Base-by-base conservation (phyloP, 2,113 vertebrate genomes). In the Phalacrocorax carbo region DNA sequence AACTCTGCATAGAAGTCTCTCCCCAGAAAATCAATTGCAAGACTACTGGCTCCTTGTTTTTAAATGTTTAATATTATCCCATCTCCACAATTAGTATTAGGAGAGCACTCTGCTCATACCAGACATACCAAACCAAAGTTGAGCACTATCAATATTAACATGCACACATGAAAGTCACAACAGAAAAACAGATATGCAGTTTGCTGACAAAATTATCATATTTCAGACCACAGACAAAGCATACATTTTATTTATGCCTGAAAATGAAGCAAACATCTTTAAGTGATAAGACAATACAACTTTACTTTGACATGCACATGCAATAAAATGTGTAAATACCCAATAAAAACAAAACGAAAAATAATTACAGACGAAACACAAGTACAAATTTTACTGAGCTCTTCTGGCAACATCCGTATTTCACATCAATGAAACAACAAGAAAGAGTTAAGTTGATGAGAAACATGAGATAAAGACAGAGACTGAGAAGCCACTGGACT, bases 11-110 rank as follows among this genome's bases (percentile, higher is more conserved):
- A 85, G 55, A 87, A 65, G 57, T 58, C 57, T 91, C 69, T 90
- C 77, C 86, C 64, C 73, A 80, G 73, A 97, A 96, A 95, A 96
- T 95, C 95, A 89, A 94, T 96, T 54, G 82, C 85, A 64, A 90
- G 94, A 96, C 84, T 82, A 65, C 93, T 93, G 96, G 89, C 95
- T 95, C 94, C 95, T 88, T 58, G 54, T 91, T 80, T 95, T 73
- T 95, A 95, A 97, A 94, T 96, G 89, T 96, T 97, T 97, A 94
- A 94, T 95, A 95, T 80, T 73, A 91, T 81, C 66, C 58, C 66
- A 83, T 75, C 82, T 55, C 75, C 91, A 88, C 71, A 96, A 96
- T 93, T 91, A 88, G 52, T 62, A 95, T 55, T 21, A 95, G 91
- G 88, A 72, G 61, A 95, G 86, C 64, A 20, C 88, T 49, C 20